Conservation (phyloP, 2,888 invertebrate genomes). For the Drosophila setosimentum region DNA sequence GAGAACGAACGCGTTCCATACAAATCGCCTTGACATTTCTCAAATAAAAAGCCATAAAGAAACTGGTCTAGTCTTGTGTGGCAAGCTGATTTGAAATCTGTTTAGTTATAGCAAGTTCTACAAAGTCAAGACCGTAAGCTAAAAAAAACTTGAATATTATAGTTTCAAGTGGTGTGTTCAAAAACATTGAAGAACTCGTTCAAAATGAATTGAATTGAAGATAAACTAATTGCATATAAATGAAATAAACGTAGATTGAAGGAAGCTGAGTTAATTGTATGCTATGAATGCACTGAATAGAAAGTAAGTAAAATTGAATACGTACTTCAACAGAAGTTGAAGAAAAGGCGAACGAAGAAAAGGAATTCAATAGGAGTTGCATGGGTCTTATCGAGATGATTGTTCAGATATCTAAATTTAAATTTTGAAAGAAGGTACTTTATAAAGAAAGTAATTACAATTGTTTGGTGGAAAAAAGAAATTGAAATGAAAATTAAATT, state of each 20-base stretch:
- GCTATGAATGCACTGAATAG: neutral
- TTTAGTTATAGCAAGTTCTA: constrained; percentile 64
- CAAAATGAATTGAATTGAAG: neutral
- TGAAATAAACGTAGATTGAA: neutral
- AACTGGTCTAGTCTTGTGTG: constrained; percentile 46
- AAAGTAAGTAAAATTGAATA: constrained; percentile 1
- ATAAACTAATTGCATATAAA: neutral
- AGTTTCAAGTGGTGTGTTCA: neutral
- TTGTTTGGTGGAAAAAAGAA: neutral
- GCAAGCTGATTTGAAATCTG: constrained; percentile 33
- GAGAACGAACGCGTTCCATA: constrained; percentile 2
- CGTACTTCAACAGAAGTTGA: neutral
- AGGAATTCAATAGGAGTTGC: constrained; percentile 6
- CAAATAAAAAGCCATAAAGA: constrained; percentile 44
- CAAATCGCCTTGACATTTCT: constrained; percentile 15
- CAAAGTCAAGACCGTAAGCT: constrained; percentile 72
- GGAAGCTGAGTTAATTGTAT: neutral
- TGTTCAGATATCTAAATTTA: neutral
- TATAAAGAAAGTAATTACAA: constrained; percentile 32
- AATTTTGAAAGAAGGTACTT: constrained; percentile 1
- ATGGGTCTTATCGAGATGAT: neutral
- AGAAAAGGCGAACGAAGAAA: neutral
- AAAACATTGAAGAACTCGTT: neutral
- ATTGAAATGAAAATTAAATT: constrained; percentile 13
- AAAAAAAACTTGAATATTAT: constrained; percentile 2